Percentiles rank a stretch among this genome's conserved stretches.
Conservation (phyloP, 2,797 vertebrate species). For the Scarus forsteni region DNA sequence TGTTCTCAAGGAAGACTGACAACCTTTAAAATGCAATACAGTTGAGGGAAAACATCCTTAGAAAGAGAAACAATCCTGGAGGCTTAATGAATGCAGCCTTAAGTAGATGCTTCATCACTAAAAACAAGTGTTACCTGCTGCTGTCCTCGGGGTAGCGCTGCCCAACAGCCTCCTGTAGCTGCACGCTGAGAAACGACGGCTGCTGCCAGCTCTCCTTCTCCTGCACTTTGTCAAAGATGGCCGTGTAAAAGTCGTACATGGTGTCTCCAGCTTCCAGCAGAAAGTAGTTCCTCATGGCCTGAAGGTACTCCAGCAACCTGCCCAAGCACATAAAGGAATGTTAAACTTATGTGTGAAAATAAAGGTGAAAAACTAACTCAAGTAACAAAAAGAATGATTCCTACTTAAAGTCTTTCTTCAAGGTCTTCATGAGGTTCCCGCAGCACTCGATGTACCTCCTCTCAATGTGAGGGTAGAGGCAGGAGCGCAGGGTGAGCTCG, state of each 20-base stretch:
- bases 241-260: slow-evolving; percentile 99
- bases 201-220: slow-evolving; percentile 98
- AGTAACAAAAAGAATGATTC: background rate
- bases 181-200: slow-evolving; percentile 92
- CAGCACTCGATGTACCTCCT: slow-evolving; percentile 95
- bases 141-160: slow-evolving; percentile 95
- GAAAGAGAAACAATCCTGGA: rapidly evolving
- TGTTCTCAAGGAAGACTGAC: slow-evolving; percentile 91
- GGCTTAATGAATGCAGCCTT: background rate
- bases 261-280: slow-evolving; percentile 97
- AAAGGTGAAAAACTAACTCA: background rate
- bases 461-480: slow-evolving; percentile 97
- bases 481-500: slow-evolving; percentile 94
- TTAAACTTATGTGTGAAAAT: background rate
- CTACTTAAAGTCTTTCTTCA: slow-evolving; percentile 97
- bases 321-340: slow-evolving; percentile 9
- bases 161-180: slow-evolving; percentile 95
- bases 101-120: background rate
- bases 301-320: slow-evolving; percentile 94
- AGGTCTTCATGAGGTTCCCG: slow-evolving; percentile 95
- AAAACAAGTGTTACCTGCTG: slow-evolving; percentile 83
- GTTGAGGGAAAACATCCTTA: background rate
- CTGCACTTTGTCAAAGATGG: slow-evolving; percentile 97
- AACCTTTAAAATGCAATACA: slow-evolving; percentile 79
- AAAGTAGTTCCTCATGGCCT: slow-evolving; percentile 99